phyloP scores from a whole-genome alignment of 2,888 invertebrate species.

The Odontocolon sp. region DNA sequence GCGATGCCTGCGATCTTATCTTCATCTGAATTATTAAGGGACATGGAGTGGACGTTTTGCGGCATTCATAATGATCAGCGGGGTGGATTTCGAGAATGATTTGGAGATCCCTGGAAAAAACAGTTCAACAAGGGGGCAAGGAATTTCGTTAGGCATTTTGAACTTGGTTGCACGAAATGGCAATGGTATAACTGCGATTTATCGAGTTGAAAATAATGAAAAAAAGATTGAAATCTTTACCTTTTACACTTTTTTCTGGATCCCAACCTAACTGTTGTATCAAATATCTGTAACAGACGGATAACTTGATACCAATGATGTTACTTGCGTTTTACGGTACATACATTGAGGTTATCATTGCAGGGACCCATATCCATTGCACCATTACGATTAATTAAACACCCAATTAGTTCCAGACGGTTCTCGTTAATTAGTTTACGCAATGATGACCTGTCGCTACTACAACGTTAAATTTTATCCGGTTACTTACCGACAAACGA shows the following conservation, averaged over 20 bases:
- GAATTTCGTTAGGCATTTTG: slow-evolving; percentile 36
- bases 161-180: not conserved
- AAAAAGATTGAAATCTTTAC: slow-evolving; percentile 80
- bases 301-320: not conserved
- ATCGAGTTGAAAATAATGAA: too few species aligned
- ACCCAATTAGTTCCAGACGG: too few species aligned
- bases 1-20: slow-evolving; percentile 61
- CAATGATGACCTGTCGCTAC: too few species aligned
- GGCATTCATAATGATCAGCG: slow-evolving; percentile 62
- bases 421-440: not conserved
- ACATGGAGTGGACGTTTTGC: slow-evolving; percentile 52
- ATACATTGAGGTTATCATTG: too few species aligned
- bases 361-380: too few species aligned
- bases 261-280: slow-evolving; percentile 84
- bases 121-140: slow-evolving; percentile 27
- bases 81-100: slow-evolving; percentile 61
- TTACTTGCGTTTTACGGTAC: not conserved
- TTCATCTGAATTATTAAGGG: slow-evolving; percentile 59
- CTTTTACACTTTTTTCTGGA: slow-evolving; percentile 83
- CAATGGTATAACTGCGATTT: not conserved
- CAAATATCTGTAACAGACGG: slow-evolving; percentile 81
- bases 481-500: slow-evolving; percentile 86
- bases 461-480: not conserved
- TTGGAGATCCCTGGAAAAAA: slow-evolving; percentile 42
- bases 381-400: too few species aligned